These are phyloP conservation scores for Oryzias javanicus DNA, from an alignment of 2,113 vertebrate species.

Conservation along the genomic window DNA sequence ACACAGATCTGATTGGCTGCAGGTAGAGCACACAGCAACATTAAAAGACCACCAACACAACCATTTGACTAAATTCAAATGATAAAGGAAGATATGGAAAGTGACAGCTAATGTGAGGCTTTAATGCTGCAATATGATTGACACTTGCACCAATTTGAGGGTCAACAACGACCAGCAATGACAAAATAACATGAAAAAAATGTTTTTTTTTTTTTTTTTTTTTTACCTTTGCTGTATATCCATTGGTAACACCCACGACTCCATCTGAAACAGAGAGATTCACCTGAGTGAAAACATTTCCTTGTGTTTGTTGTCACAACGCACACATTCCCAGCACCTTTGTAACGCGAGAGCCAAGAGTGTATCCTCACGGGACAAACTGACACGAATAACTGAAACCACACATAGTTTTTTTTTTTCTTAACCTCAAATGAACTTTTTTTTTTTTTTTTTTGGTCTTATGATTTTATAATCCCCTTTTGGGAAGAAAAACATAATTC, in stretches of 20 bases:
- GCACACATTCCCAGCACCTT: neutral
- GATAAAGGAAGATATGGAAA: slow-evolving; percentile 5
- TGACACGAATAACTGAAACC: neutral
- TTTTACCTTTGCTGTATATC: slow-evolving; percentile 11
- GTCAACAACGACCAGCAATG: neutral
- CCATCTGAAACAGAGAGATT: slow-evolving; percentile 51
- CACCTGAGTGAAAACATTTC: slow-evolving; percentile 3
- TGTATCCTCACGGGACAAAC: neutral
- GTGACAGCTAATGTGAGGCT: neutral
- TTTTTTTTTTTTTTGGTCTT: too few relatives aligned
- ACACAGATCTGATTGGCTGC: neutral
- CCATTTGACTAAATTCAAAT: slow-evolving; percentile 52
- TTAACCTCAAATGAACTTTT: too few relatives aligned
- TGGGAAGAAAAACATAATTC: too few relatives aligned
- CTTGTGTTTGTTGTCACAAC: neutral
- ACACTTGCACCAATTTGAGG: neutral
- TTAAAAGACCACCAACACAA: neutral
- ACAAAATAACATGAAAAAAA: neutral
- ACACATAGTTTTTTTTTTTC: too few relatives aligned
- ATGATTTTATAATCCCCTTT: too few relatives aligned
- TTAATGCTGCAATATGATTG: neutral
- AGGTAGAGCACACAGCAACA: neutral
- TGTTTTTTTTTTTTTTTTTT: neutral
- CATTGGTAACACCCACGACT: slow-evolving; percentile 31
- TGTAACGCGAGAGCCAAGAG: slow-evolving; percentile 10